Conservation (phyloP, 2,888 invertebrate genomes). For the Clistopyga incitator region DNA sequence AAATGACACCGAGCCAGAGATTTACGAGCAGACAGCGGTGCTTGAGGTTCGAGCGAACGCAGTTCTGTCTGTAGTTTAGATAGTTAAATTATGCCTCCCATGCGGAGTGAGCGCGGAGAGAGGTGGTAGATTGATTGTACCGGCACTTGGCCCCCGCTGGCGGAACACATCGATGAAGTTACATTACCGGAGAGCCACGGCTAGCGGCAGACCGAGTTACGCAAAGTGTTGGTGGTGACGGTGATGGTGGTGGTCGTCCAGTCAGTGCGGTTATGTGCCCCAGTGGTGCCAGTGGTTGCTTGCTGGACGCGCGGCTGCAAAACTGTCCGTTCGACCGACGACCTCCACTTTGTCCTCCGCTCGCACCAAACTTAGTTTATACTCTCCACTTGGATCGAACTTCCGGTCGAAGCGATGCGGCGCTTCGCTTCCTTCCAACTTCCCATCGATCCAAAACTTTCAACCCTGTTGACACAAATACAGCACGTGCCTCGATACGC, state of each 20-base stretch:
- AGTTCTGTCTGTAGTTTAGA: slow-evolving; percentile 13
- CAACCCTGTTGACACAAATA: slow-evolving; percentile 37
- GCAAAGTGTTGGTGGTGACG: slow-evolving; percentile 76
- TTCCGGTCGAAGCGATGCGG: slow-evolving; percentile 62
- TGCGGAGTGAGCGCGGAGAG: slow-evolving; percentile 63
- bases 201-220: slow-evolving; percentile 80
- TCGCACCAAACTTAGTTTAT: slow-evolving; percentile 61
- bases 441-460: slow-evolving; percentile 45
- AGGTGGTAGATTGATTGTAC: slow-evolving; percentile 81
- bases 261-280: slow-evolving; percentile 51
- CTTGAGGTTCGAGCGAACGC: slow-evolving; percentile 13
- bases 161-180: slow-evolving; percentile 84
- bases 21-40: neutral
- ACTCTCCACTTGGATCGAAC: slow-evolving; percentile 63
- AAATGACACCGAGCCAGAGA: neutral
- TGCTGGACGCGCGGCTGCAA: slow-evolving; percentile 46
- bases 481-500: slow-evolving; percentile 44
- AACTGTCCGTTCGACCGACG: slow-evolving; percentile 50
- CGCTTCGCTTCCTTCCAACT: slow-evolving; percentile 46
- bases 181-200: slow-evolving; percentile 77
- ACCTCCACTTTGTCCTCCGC: slow-evolving; percentile 45
- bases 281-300: slow-evolving; percentile 2
- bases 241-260: slow-evolving; percentile 55
- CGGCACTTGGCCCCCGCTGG: slow-evolving; percentile 78
- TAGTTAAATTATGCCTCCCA: slow-evolving; percentile 63